These are phyloP conservation scores for Himantopus leucocephalus DNA, from an alignment of 2,113 vertebrate genomes.

Conservation along the genomic window DNA sequence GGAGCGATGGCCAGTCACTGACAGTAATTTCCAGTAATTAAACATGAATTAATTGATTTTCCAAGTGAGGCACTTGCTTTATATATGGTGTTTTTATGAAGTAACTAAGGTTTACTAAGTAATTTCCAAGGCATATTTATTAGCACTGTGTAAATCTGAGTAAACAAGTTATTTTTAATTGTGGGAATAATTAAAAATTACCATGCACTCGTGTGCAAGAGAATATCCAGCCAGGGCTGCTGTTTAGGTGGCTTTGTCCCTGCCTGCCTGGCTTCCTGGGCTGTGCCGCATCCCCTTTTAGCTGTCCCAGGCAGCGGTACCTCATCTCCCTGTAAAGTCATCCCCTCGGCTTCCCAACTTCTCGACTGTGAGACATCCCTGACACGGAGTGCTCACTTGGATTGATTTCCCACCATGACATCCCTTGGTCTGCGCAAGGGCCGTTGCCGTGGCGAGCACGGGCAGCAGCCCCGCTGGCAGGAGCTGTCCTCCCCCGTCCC, in stretches of 20 bases:
- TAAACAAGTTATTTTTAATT: conserved; percentile 27
- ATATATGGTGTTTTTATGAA: not conserved
- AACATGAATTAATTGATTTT: conserved; percentile 19
- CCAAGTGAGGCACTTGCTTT: not conserved
- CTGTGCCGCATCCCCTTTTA: not conserved
- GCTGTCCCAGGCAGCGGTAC: fast-evolving
- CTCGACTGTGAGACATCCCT: fast-evolving
- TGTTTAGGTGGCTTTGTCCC: not conserved
- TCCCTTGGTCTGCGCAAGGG: fast-evolving
- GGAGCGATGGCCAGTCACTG: not conserved
- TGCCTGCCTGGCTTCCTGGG: not conserved
- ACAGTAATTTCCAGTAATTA: conserved; percentile 4
- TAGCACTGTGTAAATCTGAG: not conserved
- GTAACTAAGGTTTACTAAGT: not conserved
- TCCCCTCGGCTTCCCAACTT: fast-evolving
- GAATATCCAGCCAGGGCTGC: not conserved
- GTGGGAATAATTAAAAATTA: not conserved
- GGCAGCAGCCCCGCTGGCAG: no score
- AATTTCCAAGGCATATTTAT: conserved; percentile 19
- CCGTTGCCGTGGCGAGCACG: fast-evolving
- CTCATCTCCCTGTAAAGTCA: not conserved
- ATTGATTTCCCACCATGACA: not conserved
- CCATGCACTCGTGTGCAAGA: not conserved
- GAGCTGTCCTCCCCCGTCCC: fast-evolving
- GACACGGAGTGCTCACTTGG: fast-evolving